A percentile compares a stretch with the other conserved stretches of the same genome.
These are phyloP conservation scores for Pachycephala philippinensis DNA, from an alignment of 2,113 vertebrate species.

Conservation along the genomic window DNA sequence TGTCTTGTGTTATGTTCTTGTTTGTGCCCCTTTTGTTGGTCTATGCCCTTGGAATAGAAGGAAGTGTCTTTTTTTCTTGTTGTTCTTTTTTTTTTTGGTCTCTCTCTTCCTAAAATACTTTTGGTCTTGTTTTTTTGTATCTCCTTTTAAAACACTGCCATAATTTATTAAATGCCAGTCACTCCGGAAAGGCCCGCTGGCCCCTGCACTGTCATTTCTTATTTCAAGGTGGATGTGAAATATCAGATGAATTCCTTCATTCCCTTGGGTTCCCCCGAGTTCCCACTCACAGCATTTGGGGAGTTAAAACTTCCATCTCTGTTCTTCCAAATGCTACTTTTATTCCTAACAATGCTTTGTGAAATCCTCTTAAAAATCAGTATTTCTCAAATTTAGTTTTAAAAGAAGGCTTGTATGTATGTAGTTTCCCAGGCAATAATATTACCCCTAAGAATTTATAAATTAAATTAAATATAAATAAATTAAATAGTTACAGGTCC, in stretches of 20 bases:
- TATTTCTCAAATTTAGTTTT: neutral
- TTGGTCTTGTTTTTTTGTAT: neutral
- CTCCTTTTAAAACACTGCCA: neutral
- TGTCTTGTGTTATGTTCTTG: neutral
- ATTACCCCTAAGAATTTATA: neutral
- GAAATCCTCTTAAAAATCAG: neutral
- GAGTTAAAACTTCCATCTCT: neutral
- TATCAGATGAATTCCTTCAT: neutral
- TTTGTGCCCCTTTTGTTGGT: neutral
- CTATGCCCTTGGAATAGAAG: neutral
- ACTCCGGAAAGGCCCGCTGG: neutral
- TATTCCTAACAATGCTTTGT: neutral
- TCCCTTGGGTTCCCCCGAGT: neutral
- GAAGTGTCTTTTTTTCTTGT: fast-evolving
- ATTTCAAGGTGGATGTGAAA: neutral
- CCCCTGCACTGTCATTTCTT: neutral
- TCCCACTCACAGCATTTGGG: neutral
- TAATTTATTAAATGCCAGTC: neutral
- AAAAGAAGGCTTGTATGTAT: neutral
- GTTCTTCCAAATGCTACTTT: neutral
- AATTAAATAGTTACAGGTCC: neutral
- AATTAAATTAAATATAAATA: neutral
- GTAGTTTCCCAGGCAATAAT: neutral
- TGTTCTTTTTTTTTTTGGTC: fast-evolving
- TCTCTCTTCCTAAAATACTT: neutral